Percentiles rank a stretch among this genome's conserved stretches.
Conservation (phyloP, 2,888 invertebrate species). For the Trissoscelio sp. region DNA sequence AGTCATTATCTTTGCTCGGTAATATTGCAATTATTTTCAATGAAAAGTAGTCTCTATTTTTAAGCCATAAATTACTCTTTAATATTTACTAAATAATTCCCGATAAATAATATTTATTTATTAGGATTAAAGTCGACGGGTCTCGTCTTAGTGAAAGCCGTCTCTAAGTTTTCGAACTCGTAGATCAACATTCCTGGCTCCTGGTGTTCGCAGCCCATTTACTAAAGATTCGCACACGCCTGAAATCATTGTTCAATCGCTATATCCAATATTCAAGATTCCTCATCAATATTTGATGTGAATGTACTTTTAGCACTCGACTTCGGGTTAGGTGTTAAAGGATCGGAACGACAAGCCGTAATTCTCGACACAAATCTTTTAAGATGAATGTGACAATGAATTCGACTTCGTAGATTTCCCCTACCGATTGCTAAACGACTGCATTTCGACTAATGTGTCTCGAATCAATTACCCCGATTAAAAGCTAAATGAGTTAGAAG, state of each 20-base stretch:
- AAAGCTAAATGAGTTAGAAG: conserved; percentile 70
- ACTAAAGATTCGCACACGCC: conserved; percentile 55
- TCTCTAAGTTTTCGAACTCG: conserved; percentile 72
- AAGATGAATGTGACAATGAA: conserved; percentile 74
- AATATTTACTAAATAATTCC: too few species aligned
- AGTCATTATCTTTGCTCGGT: too few species aligned
- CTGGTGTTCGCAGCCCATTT: conserved; percentile 72
- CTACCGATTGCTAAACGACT: conserved; percentile 57
- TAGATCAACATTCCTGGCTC: conserved; percentile 78
- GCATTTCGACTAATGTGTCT: conserved; percentile 70
- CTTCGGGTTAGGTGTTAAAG: conserved; percentile 20
- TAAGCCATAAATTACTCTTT: too few species aligned
- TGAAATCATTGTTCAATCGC: not conserved
- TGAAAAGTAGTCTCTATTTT: too few species aligned
- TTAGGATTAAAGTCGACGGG: conserved; percentile 70
- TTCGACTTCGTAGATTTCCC: conserved; percentile 69
- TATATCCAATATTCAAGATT: conserved; percentile 28
- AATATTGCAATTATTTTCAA: too few species aligned
- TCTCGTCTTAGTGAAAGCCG: conserved; percentile 43
- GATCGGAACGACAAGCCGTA: conserved; percentile 52
- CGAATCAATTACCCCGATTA: conserved; percentile 71
- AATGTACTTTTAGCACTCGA: conserved; percentile 35
- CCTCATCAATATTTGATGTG: conserved; percentile 48
- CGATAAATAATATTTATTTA: conserved; percentile 74
- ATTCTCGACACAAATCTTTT: conserved; percentile 71